phyloP scores from a whole-genome alignment of 2,888 invertebrate genomes.

The Cantharis lateralis region DNA sequence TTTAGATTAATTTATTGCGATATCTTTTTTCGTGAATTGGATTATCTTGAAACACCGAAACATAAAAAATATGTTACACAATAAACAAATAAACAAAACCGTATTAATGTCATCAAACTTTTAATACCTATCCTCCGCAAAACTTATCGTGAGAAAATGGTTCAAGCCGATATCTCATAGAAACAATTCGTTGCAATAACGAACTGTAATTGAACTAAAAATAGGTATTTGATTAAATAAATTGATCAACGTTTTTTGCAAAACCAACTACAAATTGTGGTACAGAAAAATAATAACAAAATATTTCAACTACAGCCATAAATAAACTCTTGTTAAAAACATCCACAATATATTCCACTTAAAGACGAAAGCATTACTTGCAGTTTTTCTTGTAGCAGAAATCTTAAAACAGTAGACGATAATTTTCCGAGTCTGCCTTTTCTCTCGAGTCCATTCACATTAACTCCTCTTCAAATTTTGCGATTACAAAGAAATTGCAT shows the following conservation, averaged over 20 bases:
- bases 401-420: not conserved
- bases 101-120: not conserved
- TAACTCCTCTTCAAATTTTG: not conserved
- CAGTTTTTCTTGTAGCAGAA: not conserved
- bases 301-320: not conserved
- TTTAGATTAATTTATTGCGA: not conserved
- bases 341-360: not conserved
- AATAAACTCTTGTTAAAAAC: not conserved
- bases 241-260: not conserved
- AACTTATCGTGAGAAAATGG: not conserved
- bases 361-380: not conserved
- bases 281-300: not conserved
- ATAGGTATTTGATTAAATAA: not conserved
- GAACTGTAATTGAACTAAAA: constrained; percentile 3
- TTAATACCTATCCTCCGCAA: not conserved
- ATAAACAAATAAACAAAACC: not conserved
- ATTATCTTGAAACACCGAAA: not conserved
- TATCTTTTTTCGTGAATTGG: not conserved
- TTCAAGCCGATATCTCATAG: not conserved
- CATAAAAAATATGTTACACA: not conserved
- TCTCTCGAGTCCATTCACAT: not conserved
- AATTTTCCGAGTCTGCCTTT: not conserved
- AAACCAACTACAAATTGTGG: not conserved
- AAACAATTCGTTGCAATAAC: not conserved
- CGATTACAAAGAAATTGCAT: not conserved